Evolutionary conservation across 1,140 invertebrate species (phyloP), one percentile per base, ranked within the genome.

Genomic region (Eciton burchellii): DNA sequence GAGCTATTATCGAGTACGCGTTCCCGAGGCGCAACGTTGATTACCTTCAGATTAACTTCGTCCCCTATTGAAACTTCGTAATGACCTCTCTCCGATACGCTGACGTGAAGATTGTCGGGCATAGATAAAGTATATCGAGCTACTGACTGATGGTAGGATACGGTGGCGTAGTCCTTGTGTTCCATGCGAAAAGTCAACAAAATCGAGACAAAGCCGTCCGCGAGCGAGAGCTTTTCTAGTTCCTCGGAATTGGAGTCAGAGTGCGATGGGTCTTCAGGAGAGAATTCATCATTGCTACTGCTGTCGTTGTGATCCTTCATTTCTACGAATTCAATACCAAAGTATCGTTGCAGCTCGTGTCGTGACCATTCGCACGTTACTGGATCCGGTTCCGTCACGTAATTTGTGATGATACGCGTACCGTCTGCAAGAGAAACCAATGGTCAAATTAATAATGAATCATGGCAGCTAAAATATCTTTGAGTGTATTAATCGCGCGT

Each of bases 131-230:
- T 85, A 82, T 88, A 92, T 71, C 63, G 77, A 84, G 85, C 84
- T 83, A 89, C 91, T 68, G 89, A 86, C 88, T 91, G 93, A 86
- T 95, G 93, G 72, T 94, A 93, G 47, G 90, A 92, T 16, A 95
- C 91, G 3, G 92, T 94, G 11, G 95, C 93, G 86, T 95, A 95
- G 88, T 94, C 94, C 45, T 91, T 88, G 92, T 95, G 95, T 85
- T 95, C 95, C 63, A 94, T 88, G 35, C 92, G 93, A 87, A 92
- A 94, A 82, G 89, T 92, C 65, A 95, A 89, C 71, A 94, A 87
- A 65, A 95, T 88, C 60, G 93, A 94, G 65, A 95, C 89, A 87
- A 95, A 95, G 49, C 92, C 92, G 85, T 95, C 94, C 14, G n/a
- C 72, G 83, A 84, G 83, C 88, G 89, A 89, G 89, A 90, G 35